Percentiles rank a stretch among this genome's conserved stretches.
phyloP scores from a whole-genome alignment of 92 coral and sea anemone genomes.

The Paragorgia papillata region DNA sequence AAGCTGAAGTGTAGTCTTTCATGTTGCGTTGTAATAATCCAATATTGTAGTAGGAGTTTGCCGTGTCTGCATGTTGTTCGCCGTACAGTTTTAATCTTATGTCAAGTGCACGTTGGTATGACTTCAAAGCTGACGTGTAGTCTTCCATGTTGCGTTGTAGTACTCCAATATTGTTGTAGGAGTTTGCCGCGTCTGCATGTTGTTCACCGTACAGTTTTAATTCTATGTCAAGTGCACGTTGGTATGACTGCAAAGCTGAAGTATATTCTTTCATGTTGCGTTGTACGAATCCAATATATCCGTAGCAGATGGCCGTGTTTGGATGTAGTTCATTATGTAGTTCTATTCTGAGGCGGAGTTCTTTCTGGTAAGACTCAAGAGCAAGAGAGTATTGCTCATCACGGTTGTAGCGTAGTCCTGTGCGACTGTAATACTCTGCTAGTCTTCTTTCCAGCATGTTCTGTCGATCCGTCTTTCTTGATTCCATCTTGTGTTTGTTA shows the following conservation, averaged over 20 bases:
- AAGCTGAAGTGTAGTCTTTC: conserved; percentile 10
- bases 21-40: not conserved
- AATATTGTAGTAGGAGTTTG: conserved; percentile 10
- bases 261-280: too few relatives aligned
- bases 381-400: conserved; percentile 5
- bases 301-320: too few relatives aligned
- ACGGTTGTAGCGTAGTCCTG: not conserved
- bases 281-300: too few relatives aligned
- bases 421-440: not conserved
- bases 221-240: conserved; percentile 1
- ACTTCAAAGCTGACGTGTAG: not conserved
- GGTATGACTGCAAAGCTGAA: not conserved
- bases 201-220: conserved; percentile 1
- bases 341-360: not conserved
- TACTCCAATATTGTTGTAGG: not conserved
- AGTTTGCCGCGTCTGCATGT: not conserved
- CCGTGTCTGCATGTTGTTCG: conserved; percentile 20
- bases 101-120: conserved; percentile 25
- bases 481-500: not conserved
- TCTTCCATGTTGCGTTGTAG: not conserved
- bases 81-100: conserved; percentile 32
- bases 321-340: not conserved
- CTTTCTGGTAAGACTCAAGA: not conserved
- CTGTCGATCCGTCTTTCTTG: not conserved
- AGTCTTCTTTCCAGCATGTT: not conserved